Evolutionary conservation across 2,113 vertebrate genomes (phyloP).

Genomic region (Chunga burmeisteri): DNA sequence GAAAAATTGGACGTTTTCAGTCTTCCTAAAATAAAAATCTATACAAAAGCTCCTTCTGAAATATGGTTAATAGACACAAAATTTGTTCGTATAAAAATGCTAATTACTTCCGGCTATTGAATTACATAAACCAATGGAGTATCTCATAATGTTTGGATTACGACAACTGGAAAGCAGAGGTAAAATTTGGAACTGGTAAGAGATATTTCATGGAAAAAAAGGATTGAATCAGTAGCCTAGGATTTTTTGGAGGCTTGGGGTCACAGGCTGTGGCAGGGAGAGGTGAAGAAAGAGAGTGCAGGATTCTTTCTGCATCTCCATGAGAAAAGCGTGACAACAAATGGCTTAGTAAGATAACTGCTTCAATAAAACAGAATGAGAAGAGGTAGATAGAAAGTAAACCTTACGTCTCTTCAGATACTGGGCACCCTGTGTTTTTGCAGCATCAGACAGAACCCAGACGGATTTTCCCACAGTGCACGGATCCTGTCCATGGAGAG

Average conservation of each 20-base stretch:
- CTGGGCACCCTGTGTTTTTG: accelerated
- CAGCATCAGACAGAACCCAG: accelerated
- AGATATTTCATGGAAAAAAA: not conserved
- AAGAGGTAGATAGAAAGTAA: not conserved
- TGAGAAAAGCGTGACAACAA: not conserved
- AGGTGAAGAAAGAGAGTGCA: not conserved
- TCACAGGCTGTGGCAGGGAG: not conserved
- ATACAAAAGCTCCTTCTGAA: not conserved
- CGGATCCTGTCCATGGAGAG: not conserved
- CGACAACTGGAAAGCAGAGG: not conserved
- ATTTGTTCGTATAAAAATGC: not conserved
- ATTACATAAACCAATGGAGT: not conserved
- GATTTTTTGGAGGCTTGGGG: not conserved
- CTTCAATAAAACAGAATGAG: not conserved
- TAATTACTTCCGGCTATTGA: not conserved
- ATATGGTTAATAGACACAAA: not conserved
- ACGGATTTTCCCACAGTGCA: not conserved
- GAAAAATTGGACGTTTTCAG: not conserved
- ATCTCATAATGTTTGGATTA: not conserved
- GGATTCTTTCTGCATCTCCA: not conserved
- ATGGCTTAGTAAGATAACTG: not conserved
- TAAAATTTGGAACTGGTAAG: not conserved
- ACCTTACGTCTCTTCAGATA: not conserved
- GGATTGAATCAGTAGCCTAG: not conserved
- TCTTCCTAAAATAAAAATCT: not conserved